Conservation (phyloP, 2,113 vertebrate genomes). For the Notechis scutatus region DNA sequence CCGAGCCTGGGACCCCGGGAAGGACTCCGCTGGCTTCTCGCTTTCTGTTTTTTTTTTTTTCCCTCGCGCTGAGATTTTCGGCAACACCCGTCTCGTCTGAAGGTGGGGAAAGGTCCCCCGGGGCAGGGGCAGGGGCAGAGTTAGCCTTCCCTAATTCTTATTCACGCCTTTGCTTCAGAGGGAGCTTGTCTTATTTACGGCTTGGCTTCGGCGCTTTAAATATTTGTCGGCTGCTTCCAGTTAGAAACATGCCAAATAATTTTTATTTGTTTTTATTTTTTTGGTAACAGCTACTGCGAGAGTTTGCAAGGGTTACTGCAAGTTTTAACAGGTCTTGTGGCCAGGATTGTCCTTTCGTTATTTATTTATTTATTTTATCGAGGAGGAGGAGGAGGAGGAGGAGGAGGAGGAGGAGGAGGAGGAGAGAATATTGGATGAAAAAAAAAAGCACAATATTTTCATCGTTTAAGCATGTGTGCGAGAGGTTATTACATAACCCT, state of each 20-base stretch:
- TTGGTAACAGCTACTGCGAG: not conserved
- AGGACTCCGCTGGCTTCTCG: not conserved
- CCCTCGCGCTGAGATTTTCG: not conserved
- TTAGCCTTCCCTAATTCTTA: not conserved
- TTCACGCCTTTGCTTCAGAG: not conserved
- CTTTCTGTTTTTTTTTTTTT: not conserved
- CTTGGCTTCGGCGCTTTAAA: not conserved
- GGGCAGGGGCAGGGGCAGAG: not conserved
- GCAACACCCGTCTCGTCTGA: not conserved
- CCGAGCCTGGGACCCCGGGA: slow-evolving; percentile 16
- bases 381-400: not conserved
- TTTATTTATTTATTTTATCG: not conserved
- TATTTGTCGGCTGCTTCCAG: not conserved
- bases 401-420: too few relatives aligned
- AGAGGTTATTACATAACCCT: not conserved
- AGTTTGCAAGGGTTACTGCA: not conserved
- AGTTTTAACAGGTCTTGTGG: not conserved
- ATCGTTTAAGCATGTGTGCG: not conserved
- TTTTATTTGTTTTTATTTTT: not conserved
- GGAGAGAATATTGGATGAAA: not conserved
- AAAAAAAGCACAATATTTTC: not conserved
- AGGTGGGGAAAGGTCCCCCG: not conserved
- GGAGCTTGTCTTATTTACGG: not conserved
- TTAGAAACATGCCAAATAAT: not conserved
- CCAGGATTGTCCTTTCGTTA: not conserved